phyloP scores from a whole-genome alignment of 2,113 vertebrate species.

The Haplochromis burtoni region DNA sequence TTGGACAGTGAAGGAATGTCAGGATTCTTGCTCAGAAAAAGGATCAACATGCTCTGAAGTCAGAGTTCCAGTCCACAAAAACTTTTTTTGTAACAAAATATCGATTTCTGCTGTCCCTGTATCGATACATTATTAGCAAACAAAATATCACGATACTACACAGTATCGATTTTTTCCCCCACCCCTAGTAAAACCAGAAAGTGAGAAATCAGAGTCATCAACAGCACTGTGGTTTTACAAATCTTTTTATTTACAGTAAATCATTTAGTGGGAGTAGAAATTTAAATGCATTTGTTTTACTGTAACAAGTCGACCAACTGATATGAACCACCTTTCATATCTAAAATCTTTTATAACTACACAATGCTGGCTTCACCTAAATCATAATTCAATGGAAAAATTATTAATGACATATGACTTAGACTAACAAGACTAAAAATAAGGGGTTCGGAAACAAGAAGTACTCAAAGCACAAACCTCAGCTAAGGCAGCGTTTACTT shows the following conservation, averaged over 20 bases:
- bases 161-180: too few species aligned
- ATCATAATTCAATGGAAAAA: not conserved
- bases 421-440: not conserved
- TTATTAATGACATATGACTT: not conserved
- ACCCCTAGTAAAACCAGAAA: not conserved
- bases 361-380: not conserved
- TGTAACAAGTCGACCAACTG: not conserved
- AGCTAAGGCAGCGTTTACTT: not conserved
- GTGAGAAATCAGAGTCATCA: not conserved
- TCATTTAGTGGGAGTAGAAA: not conserved
- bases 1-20: too few species aligned
- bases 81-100: too few species aligned
- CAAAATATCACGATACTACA: too few species aligned
- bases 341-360: not conserved
- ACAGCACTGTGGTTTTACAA: not conserved
- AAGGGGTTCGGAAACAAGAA: not conserved
- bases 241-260: not conserved
- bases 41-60: too few species aligned
- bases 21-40: too few species aligned
- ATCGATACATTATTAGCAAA: too few species aligned
- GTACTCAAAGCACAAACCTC: not conserved
- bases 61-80: too few species aligned
- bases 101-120: too few species aligned
- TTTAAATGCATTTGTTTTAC: not conserved
- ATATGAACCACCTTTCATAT: not conserved